A percentile compares a stretch with the other conserved stretches of the same genome.
phyloP scores from a whole-genome alignment of 2,113 vertebrate species.

The Microtus pennsylvanicus region DNA sequence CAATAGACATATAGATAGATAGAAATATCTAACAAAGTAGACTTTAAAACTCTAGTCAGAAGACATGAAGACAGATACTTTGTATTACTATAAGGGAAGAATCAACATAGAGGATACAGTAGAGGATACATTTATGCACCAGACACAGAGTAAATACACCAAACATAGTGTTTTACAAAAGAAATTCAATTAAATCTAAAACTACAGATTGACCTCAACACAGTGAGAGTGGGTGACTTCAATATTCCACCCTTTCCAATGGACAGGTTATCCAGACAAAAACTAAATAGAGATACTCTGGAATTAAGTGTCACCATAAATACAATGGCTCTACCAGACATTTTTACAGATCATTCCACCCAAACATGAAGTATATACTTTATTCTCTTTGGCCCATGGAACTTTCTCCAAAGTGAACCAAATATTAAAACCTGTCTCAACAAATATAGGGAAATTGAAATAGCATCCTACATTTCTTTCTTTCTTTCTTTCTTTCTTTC shows the following conservation, averaged over 20 bases:
- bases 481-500: rapidly evolving
- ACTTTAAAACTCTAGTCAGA: neutral
- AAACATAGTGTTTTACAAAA: neutral
- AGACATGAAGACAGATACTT: neutral
- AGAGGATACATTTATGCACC: neutral
- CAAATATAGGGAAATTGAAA: neutral
- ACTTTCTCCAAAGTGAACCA: neutral
- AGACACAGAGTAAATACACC: neutral
- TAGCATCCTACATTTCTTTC: neutral
- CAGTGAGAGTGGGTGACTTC: neutral
- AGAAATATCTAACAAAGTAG: neutral
- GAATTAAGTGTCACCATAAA: neutral
- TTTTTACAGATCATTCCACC: neutral
- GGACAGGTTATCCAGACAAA: neutral
- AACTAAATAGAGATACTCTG: neutral
- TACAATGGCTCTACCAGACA: neutral
- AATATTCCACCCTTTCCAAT: neutral
- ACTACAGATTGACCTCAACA: neutral
- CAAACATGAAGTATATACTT: neutral
- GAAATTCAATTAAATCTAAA: neutral
- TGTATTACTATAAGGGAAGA: neutral
- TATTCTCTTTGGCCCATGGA: neutral
- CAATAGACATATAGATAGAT: neutral
- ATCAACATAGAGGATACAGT: neutral
- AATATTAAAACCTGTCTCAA: neutral